phyloP scores from a whole-genome alignment of 2,113 vertebrate genomes.

The Amia ocellicauda region DNA sequence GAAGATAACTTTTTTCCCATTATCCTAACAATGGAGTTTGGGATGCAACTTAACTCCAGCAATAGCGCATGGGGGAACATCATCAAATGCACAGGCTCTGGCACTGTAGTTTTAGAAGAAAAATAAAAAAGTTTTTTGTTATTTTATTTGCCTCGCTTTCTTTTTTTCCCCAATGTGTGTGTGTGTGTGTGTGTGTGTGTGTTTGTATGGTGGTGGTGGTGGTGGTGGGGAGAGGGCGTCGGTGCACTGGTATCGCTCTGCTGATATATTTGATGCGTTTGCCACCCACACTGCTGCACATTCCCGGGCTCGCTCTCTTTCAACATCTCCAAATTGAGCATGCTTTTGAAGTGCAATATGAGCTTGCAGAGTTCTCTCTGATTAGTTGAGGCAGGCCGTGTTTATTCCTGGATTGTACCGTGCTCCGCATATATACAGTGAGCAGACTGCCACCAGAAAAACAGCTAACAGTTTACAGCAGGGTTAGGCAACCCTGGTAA shows the following conservation, averaged over 20 bases:
- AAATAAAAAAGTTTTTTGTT: constrained; percentile 29
- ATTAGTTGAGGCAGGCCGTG: no score
- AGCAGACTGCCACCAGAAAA: no score
- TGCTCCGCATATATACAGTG: no score
- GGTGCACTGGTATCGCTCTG: constrained; percentile 38
- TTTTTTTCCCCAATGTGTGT: no score
- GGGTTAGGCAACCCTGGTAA: no score
- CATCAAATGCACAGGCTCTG: constrained; percentile 37
- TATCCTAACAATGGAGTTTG: constrained; percentile 66
- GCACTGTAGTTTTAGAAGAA: constrained; percentile 40
- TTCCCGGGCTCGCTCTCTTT: constrained; percentile 37
- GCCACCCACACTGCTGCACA: constrained; percentile 38
- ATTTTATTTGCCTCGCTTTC: no score
- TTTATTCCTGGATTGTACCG: no score
- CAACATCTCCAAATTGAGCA: constrained; percentile 54
- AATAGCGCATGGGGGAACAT: constrained; percentile 28
- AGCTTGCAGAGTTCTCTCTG: constrained; percentile 58
- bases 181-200: no score
- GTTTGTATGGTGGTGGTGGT: no score
- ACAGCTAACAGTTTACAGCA: no score
- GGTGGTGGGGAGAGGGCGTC: constrained; percentile 5
- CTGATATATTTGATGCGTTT: constrained; percentile 41
- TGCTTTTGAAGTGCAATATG: constrained; percentile 69
- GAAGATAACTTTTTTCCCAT: constrained; percentile 78
- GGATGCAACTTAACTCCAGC: constrained; percentile 65